Evolutionary conservation across 2,797 vertebrate genomes (phyloP).

Genomic region (Halcyon chelicuti): DNA sequence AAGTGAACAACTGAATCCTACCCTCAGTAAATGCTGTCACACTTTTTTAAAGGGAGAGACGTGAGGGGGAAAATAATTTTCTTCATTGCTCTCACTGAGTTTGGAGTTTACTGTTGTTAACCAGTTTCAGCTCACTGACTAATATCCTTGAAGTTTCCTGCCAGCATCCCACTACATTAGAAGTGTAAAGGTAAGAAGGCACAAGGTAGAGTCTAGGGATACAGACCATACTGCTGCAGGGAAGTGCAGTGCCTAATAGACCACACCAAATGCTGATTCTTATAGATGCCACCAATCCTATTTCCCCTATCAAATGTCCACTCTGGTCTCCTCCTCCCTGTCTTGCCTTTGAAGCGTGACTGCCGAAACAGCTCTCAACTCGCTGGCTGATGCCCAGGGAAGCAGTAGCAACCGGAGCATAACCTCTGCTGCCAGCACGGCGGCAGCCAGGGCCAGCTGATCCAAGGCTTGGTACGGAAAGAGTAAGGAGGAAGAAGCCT

Average conservation of each 20-base stretch:
- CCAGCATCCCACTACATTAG: neutral
- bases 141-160: neutral
- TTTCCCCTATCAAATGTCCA: neutral
- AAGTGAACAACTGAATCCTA: neutral
- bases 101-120: neutral
- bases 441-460: neutral
- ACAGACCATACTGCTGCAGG: neutral
- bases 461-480: neutral
- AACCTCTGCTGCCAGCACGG: neutral
- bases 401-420: neutral
- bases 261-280: accelerated
- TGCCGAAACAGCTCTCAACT: neutral
- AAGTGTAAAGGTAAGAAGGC: neutral
- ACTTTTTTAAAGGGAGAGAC: neutral
- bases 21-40: neutral
- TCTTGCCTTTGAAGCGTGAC: neutral
- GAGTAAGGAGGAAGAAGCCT: neutral
- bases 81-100: neutral
- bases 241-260: neutral
- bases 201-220: neutral
- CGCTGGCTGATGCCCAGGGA: neutral
- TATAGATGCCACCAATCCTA: neutral
- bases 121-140: neutral
- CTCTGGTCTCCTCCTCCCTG: neutral
- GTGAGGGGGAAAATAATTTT: neutral